phyloP scores from a whole-genome alignment of 1,140 invertebrate species.

The Scaptomyza graminum region DNA sequence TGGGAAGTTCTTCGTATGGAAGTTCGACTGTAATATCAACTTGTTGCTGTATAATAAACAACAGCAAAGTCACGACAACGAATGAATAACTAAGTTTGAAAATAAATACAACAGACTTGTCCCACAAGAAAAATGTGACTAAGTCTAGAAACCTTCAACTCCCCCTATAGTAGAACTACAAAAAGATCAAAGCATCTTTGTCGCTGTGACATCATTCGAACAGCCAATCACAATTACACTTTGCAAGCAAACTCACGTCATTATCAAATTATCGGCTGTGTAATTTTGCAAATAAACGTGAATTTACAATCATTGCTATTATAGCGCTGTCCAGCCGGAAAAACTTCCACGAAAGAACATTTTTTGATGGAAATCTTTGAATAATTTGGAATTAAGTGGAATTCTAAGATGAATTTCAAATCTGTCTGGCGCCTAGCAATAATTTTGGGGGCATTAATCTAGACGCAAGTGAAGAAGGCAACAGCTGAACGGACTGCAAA shows the following conservation, averaged over 20 bases:
- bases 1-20: too few species aligned
- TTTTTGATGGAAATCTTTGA: background rate
- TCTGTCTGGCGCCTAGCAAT: conserved; percentile 4
- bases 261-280: background rate
- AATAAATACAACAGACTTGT: too few species aligned
- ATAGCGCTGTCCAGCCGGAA: background rate
- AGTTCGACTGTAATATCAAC: too few species aligned
- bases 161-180: background rate
- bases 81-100: too few species aligned
- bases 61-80: background rate
- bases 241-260: background rate
- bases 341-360: background rate
- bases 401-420: conserved; percentile 4
- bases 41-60: too few species aligned
- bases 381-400: conserved; percentile 21
- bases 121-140: background rate
- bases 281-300: too few species aligned
- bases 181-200: background rate
- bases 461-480: conserved; percentile 1
- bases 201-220: background rate
- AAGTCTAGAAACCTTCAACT: background rate
- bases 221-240: background rate
- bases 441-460: conserved; percentile 16
- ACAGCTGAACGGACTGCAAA: conserved; percentile 33
- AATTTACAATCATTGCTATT: background rate